Evolutionary conservation across 2,113 vertebrate species (phyloP).

Genomic region (Pterocles burchelli): DNA sequence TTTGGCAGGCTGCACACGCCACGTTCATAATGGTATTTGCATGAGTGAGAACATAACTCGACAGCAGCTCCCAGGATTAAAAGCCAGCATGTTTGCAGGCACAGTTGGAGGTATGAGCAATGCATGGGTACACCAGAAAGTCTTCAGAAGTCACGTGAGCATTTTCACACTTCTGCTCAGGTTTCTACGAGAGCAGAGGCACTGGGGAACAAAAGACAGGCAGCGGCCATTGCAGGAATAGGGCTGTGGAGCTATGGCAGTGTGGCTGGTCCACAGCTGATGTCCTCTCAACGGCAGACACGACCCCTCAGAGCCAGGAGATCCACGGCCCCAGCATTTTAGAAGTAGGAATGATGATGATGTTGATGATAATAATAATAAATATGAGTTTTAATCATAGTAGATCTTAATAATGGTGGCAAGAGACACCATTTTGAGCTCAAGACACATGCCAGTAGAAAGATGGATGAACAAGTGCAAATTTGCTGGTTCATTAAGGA

Average conservation of each 20-base stretch:
- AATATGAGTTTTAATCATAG: not conserved
- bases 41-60: not conserved
- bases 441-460: not conserved
- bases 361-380: not conserved
- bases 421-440: not conserved
- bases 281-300: not conserved
- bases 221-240: fast-evolving
- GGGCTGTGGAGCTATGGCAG: not conserved
- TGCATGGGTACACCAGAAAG: not conserved
- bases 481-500: not conserved
- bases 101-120: not conserved
- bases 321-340: fast-evolving
- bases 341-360: not conserved
- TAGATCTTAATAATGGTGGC: not conserved
- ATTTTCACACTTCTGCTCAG: not conserved
- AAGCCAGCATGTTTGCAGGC: not conserved
- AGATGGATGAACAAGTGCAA: not conserved
- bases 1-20: not conserved
- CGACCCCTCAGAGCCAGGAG: not conserved
- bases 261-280: not conserved
- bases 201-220: not conserved
- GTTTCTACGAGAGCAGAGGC: not conserved
- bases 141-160: not conserved
- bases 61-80: not conserved
- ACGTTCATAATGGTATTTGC: not conserved